Base-by-base conservation (phyloP, 2,797 vertebrate species). In the Thamnophis elegans region DNA sequence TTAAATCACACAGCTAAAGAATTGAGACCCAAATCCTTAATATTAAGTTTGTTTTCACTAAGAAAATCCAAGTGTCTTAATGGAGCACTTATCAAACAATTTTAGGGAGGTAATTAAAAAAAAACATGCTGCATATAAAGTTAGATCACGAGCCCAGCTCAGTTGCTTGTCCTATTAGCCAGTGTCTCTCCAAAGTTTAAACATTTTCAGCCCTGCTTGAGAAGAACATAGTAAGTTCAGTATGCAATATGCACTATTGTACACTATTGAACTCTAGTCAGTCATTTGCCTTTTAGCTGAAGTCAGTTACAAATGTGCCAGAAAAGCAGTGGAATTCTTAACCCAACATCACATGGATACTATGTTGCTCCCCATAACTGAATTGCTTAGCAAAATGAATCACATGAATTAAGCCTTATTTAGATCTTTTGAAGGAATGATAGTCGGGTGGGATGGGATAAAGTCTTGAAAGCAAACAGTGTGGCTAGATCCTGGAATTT, bases 311-410 rank as follows among this genome's bases (percentile, higher is more conserved):
- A 85, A 89, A 85, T 14, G n/a, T 0, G 7, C 9, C 0, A 0
- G 86, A 65, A 89, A 28, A 60, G 58, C 87, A 91, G 42, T 0
- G 0, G 42, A 93, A 85, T 0, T 0, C 65, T 73, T 58, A 59
- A 47, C 58, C 42, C 13, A 6, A 0, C 0, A 0, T 90, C 54
- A 73, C 88, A 92, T 87, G 68, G 55, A 91, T 92, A 85, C 0
- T 0, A 1, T 0, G 0, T 88, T 91, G 60, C 13, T 93, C 65
- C 88, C 47, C 93, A 93, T 58, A 25, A 16, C 0, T 25, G 1
- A 0, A 36, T 87, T 1, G 0, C 5, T 13, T 12, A 0, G 59
- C 36, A 89, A 65, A 95, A 90, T 91, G 65, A 1, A 5, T 62
- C 0, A 1, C 36, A 85, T 87, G 90, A 90, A 92, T 25, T 59